These are phyloP conservation scores for Drosophila rubida DNA, from an alignment of 2,888 invertebrate species.

Conservation along the genomic window DNA sequence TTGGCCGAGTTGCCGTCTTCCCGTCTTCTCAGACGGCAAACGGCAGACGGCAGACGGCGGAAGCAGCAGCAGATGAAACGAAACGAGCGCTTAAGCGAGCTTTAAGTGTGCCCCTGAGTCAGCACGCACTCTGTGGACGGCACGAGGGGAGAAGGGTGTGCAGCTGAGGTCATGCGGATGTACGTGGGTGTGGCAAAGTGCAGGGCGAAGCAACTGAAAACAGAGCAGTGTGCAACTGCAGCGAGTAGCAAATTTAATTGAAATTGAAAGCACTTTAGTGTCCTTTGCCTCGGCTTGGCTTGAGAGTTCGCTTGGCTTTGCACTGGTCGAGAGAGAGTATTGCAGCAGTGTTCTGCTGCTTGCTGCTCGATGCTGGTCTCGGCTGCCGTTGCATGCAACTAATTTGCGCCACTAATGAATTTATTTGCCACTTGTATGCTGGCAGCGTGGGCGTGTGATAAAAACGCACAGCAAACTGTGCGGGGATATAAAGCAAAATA, in stretches of 20 bases:
- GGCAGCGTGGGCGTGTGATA: constrained; percentile 74
- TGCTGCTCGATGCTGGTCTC: constrained; percentile 34
- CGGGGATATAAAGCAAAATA: constrained; percentile 68
- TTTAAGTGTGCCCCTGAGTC: constrained; percentile 81
- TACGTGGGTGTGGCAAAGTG: constrained; percentile 26
- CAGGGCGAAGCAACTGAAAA: constrained; percentile 36
- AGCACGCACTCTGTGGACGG: constrained; percentile 58
- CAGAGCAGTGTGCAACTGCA: constrained; percentile 15
- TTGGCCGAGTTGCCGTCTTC: constrained; percentile 19
- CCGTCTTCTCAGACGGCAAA: not conserved
- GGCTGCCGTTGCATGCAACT: constrained; percentile 74
- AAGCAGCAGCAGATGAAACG: constrained; percentile 55
- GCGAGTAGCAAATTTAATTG: constrained; percentile 72
- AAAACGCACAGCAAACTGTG: constrained; percentile 38
- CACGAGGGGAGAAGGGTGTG: not conserved
- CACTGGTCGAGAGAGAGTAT: constrained; percentile 1
- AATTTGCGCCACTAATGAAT: constrained; percentile 81
- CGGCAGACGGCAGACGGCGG: not conserved
- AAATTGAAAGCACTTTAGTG: constrained; percentile 81
- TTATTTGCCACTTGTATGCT: constrained; percentile 81
- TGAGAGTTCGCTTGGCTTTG: constrained; percentile 3
- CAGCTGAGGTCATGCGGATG: not conserved
- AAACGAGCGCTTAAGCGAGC: constrained; percentile 76
- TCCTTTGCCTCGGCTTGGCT: constrained; percentile 57
- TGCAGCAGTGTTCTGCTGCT: not conserved